These are phyloP conservation scores for Bimastos eiseni DNA, from an alignment of 2,888 invertebrate genomes.

Conservation along the genomic window DNA sequence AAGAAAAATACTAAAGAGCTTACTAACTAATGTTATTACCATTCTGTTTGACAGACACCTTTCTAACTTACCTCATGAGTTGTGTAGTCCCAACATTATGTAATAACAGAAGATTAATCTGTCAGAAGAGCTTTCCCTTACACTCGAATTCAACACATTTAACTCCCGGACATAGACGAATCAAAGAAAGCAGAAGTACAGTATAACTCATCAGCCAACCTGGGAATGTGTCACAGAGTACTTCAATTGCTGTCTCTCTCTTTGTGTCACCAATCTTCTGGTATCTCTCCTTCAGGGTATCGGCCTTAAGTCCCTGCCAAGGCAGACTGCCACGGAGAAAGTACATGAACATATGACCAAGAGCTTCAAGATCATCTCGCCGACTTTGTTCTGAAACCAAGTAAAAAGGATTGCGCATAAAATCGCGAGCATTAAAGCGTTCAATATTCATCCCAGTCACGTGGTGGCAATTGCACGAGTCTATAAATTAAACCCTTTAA, in stretches of 20 bases:
- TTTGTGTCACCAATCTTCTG: conserved; percentile 99
- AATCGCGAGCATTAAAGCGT: neutral
- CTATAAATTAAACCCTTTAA: no score
- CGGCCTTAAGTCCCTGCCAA: conserved; percentile 99
- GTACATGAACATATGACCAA: conserved; percentile 99
- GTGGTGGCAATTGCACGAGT: no score
- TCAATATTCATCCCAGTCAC: neutral
- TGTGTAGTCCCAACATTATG: neutral
- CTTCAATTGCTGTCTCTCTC: conserved; percentile 96
- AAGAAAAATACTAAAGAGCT: neutral
- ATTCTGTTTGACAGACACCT: neutral
- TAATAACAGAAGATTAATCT: neutral
- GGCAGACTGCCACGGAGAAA: conserved; percentile 98
- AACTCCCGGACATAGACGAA: neutral
- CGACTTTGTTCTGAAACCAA: conserved; percentile 86
- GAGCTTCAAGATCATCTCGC: conserved; percentile 96
- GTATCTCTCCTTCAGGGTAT: conserved; percentile 97
- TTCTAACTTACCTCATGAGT: neutral
- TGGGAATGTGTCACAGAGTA: conserved; percentile 73
- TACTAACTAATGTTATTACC: neutral
- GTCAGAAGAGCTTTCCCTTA: neutral
- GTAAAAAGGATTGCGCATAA: neutral
- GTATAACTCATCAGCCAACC: conserved; percentile 60
- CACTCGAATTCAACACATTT: neutral
- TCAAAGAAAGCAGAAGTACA: neutral